Evolutionary conservation across 2,888 invertebrate species (phyloP), one percentile per base, ranked within the genome.

Genomic region (Drosophila falleni): DNA sequence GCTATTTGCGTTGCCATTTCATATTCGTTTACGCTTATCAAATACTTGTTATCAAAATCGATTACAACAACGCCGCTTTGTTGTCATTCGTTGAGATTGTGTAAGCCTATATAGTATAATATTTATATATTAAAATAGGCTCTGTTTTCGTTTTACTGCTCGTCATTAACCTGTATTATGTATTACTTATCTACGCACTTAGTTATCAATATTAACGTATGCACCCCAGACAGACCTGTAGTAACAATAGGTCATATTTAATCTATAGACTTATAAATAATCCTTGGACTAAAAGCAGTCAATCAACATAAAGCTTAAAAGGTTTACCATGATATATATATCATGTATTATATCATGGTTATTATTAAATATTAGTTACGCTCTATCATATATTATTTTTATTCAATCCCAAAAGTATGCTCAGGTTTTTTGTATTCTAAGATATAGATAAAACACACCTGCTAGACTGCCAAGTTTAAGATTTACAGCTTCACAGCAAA

Each of bases 21-120:
- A 74, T 78, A 78, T 74, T 44, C 63, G 86, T 86, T 86, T 81
- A 82, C 76, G 90, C 90, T 89, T 89, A 89, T 87, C 89, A 89
- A 87, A 81, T 72, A 80, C 82, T 78, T 87, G 84, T 88, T 87
- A 87, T 87, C 87, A 84, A 87, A 88, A 88, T 87, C 89, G 87
- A 86, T 88, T 79, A 67, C 78, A 74, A 55, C 73, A 78, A 69
- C 71, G 54, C 56, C 49, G 15, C 26, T 44, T 70, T 67, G 71
- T 71, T 87, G 88, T 80, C 82, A 65, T 37, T 35, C 53, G 81
- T 69, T 41, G 66, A 64, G 88, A 87, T 85, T 85, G 76, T 47
- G 50, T 44, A 47, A 33, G 37, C 46, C 39, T 53, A 42, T 55
- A 44, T 42, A 31, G n/a, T 3, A 29, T 42, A 19, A 23, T 44